Evolutionary conservation across 1,140 invertebrate genomes (phyloP).

Genomic region (Drosophila ironensis): DNA sequence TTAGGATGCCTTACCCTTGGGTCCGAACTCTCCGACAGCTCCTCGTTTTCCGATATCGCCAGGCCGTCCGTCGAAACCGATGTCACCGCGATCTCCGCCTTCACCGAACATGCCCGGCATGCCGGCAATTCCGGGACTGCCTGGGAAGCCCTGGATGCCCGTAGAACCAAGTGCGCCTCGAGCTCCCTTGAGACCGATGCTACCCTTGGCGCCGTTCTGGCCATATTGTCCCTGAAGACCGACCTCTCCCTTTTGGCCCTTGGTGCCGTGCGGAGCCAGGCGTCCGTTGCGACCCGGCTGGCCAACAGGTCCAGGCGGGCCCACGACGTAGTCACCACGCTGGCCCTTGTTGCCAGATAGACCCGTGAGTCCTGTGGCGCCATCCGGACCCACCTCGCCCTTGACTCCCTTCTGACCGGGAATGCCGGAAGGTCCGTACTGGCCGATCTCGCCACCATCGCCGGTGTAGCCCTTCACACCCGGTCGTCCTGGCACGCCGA

Average conservation of each 20-base stretch:
- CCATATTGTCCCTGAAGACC: constrained; percentile 62
- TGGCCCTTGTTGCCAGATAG: constrained; percentile 83
- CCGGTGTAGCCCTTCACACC: constrained; percentile 83
- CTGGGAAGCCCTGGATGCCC: constrained; percentile 83
- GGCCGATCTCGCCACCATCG: constrained; percentile 69
- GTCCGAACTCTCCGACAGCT: constrained; percentile 83
- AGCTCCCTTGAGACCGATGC: constrained; percentile 82
- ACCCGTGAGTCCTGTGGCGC: constrained; percentile 73
- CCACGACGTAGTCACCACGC: constrained; percentile 83
- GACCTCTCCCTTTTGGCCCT: constrained; percentile 84
- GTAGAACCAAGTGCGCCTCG: constrained; percentile 84
- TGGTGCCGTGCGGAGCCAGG: constrained; percentile 84
- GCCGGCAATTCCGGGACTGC: constrained; percentile 81
- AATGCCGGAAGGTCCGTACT: constrained; percentile 45
- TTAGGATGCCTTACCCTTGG: constrained; percentile 84
- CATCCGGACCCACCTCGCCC: constrained; percentile 78
- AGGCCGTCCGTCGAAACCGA: constrained; percentile 83
- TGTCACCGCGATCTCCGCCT: constrained; percentile 84
- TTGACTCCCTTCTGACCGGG: constrained; percentile 60
- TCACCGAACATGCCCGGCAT: constrained; percentile 84
- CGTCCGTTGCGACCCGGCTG: constrained; percentile 84
- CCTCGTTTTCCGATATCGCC: constrained; percentile 84
- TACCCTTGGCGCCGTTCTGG: constrained; percentile 69
- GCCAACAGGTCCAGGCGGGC: constrained; percentile 84
- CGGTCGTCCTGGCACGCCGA: constrained; percentile 70